Evolutionary conservation across 2,113 vertebrate genomes (phyloP).

Genomic region (Nipponia nippon): DNA sequence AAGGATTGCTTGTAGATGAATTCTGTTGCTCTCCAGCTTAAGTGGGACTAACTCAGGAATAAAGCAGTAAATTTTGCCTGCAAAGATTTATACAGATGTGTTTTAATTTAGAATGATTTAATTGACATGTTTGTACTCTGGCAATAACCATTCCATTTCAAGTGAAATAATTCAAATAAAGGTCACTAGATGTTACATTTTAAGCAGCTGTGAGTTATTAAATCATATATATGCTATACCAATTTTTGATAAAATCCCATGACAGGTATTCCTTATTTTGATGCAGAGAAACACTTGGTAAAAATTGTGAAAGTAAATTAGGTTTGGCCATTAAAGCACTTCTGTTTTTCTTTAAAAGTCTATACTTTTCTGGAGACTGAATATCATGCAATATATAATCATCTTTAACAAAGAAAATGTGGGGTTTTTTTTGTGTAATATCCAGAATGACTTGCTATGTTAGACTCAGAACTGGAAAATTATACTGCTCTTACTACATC

Average conservation of each 20-base stretch:
- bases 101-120: background rate
- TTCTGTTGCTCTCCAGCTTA: background rate
- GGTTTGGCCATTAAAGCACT: background rate
- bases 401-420: background rate
- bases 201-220: background rate
- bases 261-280: background rate
- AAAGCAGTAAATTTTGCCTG: background rate
- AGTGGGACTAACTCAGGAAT: background rate
- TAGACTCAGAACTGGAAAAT: background rate
- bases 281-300: background rate
- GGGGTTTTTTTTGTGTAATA: background rate
- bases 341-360: background rate
- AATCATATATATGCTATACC: background rate
- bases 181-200: background rate
- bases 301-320: background rate
- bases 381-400: background rate
- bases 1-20: background rate
- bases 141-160: background rate
- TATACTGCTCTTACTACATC: background rate
- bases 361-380: background rate
- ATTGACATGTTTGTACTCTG: background rate
- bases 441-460: background rate
- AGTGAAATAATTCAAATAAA: background rate
- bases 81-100: background rate
- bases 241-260: background rate